phyloP scores from a whole-genome alignment of 2,797 vertebrate genomes.

The Orientallactaga sibirica region DNA sequence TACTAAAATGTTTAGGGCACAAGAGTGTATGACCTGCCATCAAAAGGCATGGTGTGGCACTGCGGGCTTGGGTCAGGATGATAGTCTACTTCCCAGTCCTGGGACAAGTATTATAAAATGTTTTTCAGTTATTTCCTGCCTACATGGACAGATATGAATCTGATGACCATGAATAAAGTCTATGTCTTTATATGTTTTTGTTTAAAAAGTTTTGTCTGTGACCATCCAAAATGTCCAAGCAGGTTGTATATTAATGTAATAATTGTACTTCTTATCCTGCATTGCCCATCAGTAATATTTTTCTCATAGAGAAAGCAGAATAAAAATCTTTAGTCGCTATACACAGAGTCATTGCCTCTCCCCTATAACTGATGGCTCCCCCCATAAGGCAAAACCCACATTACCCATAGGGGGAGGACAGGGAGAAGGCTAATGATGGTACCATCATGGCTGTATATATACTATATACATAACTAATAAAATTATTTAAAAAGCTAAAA shows the following conservation, averaged over 20 bases:
- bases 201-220: slow-evolving; percentile 23
- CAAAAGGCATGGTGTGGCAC: neutral
- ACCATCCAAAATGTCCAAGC: neutral
- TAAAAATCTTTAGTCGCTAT: neutral
- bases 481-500: too few species aligned
- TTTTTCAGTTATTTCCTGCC: neutral
- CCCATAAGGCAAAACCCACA: too few species aligned
- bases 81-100: too few species aligned
- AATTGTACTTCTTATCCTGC: neutral
- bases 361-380: too few species aligned
- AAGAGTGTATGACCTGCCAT: accelerated
- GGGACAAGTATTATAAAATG: neutral
- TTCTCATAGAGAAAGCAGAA: slow-evolving; percentile 1
- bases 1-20: neutral
- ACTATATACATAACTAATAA: too few species aligned
- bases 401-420: too few species aligned
- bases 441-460: too few species aligned
- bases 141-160: neutral
- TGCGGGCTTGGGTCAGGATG: neutral
- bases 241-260: neutral
- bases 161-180: neutral
- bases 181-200: neutral
- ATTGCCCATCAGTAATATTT: neutral
- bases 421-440: too few species aligned
- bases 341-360: too few species aligned